phyloP scores from a whole-genome alignment of 2,797 vertebrate genomes.

The Dermochelys coriacea region DNA sequence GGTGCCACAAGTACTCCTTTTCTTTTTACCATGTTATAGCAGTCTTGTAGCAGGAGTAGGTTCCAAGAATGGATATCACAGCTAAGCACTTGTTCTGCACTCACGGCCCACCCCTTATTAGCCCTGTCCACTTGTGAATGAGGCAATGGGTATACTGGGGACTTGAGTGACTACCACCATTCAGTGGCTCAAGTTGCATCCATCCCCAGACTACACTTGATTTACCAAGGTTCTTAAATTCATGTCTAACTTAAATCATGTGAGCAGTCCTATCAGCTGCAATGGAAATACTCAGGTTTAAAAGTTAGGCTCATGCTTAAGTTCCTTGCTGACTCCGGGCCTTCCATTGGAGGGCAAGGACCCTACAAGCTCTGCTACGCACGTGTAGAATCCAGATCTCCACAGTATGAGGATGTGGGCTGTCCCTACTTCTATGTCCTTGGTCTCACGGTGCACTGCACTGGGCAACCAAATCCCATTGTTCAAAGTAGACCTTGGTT shows the following conservation, averaged over 20 bases:
- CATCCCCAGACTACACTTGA: background rate
- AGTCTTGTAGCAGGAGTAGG: background rate
- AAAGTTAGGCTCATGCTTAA: background rate
- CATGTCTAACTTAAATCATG: background rate
- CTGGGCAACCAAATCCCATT: background rate
- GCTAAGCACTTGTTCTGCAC: fast-evolving
- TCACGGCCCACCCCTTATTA: background rate
- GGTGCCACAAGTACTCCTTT: too few relatives aligned
- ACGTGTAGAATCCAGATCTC: background rate
- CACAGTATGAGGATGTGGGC: background rate
- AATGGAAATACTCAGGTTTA: background rate
- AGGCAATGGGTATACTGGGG: too few relatives aligned
- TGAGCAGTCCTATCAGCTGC: background rate
- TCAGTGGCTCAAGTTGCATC: too few relatives aligned
- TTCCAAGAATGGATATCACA: background rate
- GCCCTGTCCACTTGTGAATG: too few relatives aligned
- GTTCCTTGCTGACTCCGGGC: fast-evolving
- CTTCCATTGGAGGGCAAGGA: background rate
- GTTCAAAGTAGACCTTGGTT: too few relatives aligned
- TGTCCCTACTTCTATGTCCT: background rate
- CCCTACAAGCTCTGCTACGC: too few relatives aligned
- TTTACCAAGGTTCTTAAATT: background rate
- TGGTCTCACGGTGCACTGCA: fast-evolving
- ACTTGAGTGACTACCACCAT: too few relatives aligned
- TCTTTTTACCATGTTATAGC: fast-evolving